Conservation (phyloP, 1,140 invertebrate species). For the Papilio machaon region DNA sequence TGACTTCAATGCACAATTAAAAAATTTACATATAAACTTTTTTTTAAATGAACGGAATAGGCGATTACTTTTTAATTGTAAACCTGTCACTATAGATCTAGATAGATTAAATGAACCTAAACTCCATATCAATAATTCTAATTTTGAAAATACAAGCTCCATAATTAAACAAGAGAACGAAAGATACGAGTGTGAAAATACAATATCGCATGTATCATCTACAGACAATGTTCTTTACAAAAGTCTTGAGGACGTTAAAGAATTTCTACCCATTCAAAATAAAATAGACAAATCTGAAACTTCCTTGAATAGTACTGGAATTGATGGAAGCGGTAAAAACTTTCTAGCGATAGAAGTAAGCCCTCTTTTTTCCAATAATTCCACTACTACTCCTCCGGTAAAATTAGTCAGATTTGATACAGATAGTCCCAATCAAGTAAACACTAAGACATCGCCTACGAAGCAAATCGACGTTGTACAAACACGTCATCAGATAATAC, state of each 20-base stretch:
- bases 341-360: conserved; percentile 56
- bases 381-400: conserved; percentile 2
- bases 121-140: conserved; percentile 58
- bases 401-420: neutral
- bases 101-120: conserved; percentile 66
- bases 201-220: conserved; percentile 47
- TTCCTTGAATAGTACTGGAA: neutral
- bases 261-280: conserved; percentile 2
- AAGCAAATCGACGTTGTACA: conserved; percentile 2
- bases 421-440: neutral
- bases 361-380: conserved; percentile 44
- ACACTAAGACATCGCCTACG: neutral
- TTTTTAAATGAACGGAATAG: conserved; percentile 61
- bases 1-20: conserved; percentile 73
- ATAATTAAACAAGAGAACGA: neutral
- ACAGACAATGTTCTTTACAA: conserved; percentile 51
- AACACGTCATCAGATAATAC: neutral
- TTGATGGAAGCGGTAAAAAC: conserved; percentile 53
- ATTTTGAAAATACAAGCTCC: conserved; percentile 43
- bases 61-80: conserved; percentile 58
- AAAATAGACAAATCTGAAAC: conserved; percentile 7
- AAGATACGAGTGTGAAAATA: conserved; percentile 21
- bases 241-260: conserved; percentile 29
- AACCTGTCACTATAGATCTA: conserved; percentile 71
- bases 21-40: conserved; percentile 63